Base-by-base conservation (phyloP, 2,113 vertebrate species). In the Morone chrysops region DNA sequence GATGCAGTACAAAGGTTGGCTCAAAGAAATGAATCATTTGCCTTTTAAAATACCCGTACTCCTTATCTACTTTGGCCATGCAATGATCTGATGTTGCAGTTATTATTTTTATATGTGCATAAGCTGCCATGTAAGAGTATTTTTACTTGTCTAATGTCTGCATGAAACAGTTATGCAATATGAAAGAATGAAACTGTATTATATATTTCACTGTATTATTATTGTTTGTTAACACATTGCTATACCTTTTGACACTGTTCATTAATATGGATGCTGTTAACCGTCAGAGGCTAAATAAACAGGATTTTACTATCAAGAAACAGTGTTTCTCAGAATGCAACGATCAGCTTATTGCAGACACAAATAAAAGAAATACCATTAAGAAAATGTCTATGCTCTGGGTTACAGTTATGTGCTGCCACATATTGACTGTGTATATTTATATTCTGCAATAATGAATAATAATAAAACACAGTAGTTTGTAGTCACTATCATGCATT, bases 231-330 rank as follows among this genome's bases (percentile, higher is more conserved):
- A 65, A 78, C 63, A 61, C 31, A 54, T 22, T 73, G 13, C 50
- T 18, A 78, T 86, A 84, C 81, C 81, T 87, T 90, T 78, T 80
- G 47, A 70, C 3, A 36, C 9, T 60, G 77, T 66, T 68, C 36
- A 53, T 78, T 78, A 13, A 68, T 40, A 20, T 65, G 25, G 38
- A 80, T 59, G 22, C 57, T 70, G n/a, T 75, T 57, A 10, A 76
- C n/a, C 70, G 77, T 77, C 41, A 18, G 13, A 69, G 50, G 1
- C 41, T 53, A n/a, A 85, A 82, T 82, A 71, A 79, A 78, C 36
- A 71, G 2, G 4, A 47, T 70, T 82, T 68, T 79, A 80, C 8
- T 25, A 62, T 80, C 17, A 70, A 45, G 14, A 57, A 68, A 65
- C 6, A n/a, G 20, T 70, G 16, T 36, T 66, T 74, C 17, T 77